phyloP scores from a whole-genome alignment of 2,888 invertebrate genomes.

The Campoplex nolae region DNA sequence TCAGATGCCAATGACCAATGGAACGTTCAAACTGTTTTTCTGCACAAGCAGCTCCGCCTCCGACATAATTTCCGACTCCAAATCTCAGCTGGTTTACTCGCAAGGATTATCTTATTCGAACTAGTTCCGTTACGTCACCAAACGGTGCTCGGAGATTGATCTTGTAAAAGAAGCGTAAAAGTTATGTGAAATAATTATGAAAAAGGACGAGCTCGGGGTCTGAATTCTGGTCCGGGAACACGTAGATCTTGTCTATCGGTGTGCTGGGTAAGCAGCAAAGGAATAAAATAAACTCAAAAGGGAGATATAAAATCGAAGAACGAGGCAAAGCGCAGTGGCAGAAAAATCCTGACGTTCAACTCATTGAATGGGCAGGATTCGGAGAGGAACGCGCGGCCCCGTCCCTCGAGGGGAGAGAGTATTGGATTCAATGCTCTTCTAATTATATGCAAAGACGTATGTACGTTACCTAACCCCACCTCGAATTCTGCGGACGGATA shows the following conservation, averaged over 20 bases:
- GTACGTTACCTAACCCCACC: conserved; percentile 72
- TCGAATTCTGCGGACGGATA: conserved; percentile 53
- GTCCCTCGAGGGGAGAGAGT: conserved; percentile 56
- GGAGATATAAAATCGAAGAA: conserved; percentile 34
- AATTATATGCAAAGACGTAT: conserved; percentile 84
- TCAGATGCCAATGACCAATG: too few species aligned
- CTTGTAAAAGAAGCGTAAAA: conserved; percentile 58
- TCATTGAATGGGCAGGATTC: conserved; percentile 73
- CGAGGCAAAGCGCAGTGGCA: conserved; percentile 38
- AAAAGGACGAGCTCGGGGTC: conserved; percentile 26
- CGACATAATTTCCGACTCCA: not conserved
- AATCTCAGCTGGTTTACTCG: conserved; percentile 2
- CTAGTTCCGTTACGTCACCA: conserved; percentile 77
- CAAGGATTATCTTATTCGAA: conserved; percentile 38
- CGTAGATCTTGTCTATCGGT: conserved; percentile 69
- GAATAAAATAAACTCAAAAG: conserved; percentile 32
- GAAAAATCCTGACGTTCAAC: conserved; percentile 66
- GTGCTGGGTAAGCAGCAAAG: conserved; percentile 27
- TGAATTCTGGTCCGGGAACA: conserved; percentile 72
- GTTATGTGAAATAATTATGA: conserved; percentile 64
- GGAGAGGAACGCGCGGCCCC: conserved; percentile 36
- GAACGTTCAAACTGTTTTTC: not conserved
- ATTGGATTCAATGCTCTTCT: conserved; percentile 81
- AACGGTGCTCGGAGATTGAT: conserved; percentile 76
- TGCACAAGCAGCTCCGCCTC: not conserved